Conservation (phyloP, 2,113 vertebrate species). For the Anthoscopus minutus region DNA sequence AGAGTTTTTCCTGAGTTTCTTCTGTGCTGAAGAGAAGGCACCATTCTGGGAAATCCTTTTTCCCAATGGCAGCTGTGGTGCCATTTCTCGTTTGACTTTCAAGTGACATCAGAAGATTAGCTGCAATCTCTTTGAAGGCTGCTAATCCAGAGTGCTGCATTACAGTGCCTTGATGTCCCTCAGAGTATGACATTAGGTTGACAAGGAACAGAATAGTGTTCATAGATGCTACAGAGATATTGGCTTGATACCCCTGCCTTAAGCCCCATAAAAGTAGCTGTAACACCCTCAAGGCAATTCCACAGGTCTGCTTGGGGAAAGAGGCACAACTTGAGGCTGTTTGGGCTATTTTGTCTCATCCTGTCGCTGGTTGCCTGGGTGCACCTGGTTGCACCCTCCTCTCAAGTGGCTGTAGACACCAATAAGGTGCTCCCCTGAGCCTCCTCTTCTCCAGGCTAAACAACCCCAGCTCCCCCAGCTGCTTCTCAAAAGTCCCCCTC, state of each 20-base stretch:
- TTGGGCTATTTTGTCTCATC: not conserved
- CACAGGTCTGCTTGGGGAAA: not conserved
- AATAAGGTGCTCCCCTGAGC: not conserved
- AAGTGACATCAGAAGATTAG: constrained; percentile 53
- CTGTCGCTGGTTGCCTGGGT: not conserved
- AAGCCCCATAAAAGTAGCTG: not conserved
- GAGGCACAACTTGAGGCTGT: not conserved
- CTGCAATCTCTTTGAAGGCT: constrained; percentile 21
- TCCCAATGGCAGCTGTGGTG: not conserved
- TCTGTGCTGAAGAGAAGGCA: not conserved
- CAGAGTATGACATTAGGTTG: not conserved
- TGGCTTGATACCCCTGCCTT: not conserved
- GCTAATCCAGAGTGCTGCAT: not conserved
- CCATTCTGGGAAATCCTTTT: not conserved
- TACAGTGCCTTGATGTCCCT: not conserved
- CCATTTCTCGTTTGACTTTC: constrained; percentile 31
- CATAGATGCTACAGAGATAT: too few relatives aligned
- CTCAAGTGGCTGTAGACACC: not conserved
- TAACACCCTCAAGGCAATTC: not conserved
- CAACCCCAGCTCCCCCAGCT: not conserved
- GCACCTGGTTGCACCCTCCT: not conserved
- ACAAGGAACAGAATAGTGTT: not conserved
- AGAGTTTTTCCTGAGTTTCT: not conserved
- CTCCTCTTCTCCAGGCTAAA: not conserved
- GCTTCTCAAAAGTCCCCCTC: not conserved